A percentile compares a stretch with the other conserved stretches of the same genome.
Conservation (phyloP, 2,797 vertebrate species). For the Urosaurus nigricauda region DNA sequence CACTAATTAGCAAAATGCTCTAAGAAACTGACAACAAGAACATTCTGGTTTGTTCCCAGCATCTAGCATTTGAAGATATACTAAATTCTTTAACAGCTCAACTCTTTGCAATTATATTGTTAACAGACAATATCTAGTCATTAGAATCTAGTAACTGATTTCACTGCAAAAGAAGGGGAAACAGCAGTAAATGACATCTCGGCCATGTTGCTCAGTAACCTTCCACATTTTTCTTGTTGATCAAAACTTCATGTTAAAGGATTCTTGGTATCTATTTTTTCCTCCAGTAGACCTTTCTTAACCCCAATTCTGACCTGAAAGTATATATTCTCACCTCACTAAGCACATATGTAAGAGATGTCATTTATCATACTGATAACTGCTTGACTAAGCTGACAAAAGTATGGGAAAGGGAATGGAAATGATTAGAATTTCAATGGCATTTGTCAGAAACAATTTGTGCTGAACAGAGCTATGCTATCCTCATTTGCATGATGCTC, state of each 20-base stretch:
- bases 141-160: background rate
- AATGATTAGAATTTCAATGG: slow-evolving; percentile 31
- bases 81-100: background rate
- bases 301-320: slow-evolving; percentile 9
- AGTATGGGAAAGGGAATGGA: slow-evolving; percentile 23
- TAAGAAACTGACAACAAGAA: background rate
- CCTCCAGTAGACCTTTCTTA: slow-evolving; percentile 20
- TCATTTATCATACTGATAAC: background rate
- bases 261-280: slow-evolving; percentile 16
- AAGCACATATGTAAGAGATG: background rate
- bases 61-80: background rate
- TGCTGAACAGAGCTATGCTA: background rate
- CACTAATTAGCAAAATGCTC: background rate
- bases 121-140: background rate
- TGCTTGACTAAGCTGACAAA: slow-evolving; percentile 17
- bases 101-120: background rate
- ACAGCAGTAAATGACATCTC: slow-evolving; percentile 47
- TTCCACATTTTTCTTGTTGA: slow-evolving; percentile 36
- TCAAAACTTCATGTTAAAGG: slow-evolving; percentile 30
- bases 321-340: slow-evolving; percentile 18
- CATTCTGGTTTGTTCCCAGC: background rate
- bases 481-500: background rate
- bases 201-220: slow-evolving; percentile 38
- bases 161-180: slow-evolving; percentile 11
- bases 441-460: slow-evolving; percentile 38